A percentile compares a stretch with the other conserved stretches of the same genome.
Conservation (phyloP, 2,888 invertebrate genomes). For the Caenorhabditis becei region DNA sequence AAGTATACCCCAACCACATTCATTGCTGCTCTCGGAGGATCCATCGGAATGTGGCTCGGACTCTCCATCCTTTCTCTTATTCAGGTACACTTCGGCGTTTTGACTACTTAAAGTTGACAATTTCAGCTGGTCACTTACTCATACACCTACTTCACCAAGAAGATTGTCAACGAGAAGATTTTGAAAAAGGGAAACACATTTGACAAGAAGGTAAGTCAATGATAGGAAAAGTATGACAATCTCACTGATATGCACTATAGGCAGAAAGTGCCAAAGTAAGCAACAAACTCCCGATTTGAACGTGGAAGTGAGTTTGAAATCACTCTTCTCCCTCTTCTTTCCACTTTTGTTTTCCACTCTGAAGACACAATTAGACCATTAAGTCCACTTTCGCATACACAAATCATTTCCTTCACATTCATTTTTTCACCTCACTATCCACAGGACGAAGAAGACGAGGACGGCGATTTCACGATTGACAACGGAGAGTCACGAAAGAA, state of each 20-base stretch:
- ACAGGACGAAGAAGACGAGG: slow-evolving; percentile 51
- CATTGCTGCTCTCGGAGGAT: slow-evolving; percentile 80
- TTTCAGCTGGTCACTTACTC: slow-evolving; percentile 77
- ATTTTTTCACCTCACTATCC: slow-evolving; percentile 26
- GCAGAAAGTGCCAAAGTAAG: slow-evolving; percentile 6
- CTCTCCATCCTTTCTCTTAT: slow-evolving; percentile 80
- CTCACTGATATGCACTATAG: slow-evolving; percentile 22
- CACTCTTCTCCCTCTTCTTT: neutral
- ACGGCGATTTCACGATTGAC: slow-evolving; percentile 58
- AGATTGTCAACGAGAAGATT: slow-evolving; percentile 73
- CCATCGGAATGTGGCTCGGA: slow-evolving; percentile 81
- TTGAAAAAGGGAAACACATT: slow-evolving; percentile 57
- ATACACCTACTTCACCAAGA: slow-evolving; percentile 73
- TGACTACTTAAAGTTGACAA: neutral
- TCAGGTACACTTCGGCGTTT: slow-evolving; percentile 68
- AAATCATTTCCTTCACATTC: neutral
- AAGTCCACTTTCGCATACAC: neutral
- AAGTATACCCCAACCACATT: slow-evolving; percentile 76
- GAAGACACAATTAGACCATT: neutral
- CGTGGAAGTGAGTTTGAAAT: slow-evolving; percentile 29
- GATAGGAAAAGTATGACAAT: neutral
- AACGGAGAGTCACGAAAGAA: slow-evolving; percentile 60
- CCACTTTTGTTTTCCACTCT: neutral
- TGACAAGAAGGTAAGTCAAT: slow-evolving; percentile 44
- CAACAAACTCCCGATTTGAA: neutral